Evolutionary conservation across 2,113 vertebrate species (phyloP).

Genomic region (Sterna hirundo): DNA sequence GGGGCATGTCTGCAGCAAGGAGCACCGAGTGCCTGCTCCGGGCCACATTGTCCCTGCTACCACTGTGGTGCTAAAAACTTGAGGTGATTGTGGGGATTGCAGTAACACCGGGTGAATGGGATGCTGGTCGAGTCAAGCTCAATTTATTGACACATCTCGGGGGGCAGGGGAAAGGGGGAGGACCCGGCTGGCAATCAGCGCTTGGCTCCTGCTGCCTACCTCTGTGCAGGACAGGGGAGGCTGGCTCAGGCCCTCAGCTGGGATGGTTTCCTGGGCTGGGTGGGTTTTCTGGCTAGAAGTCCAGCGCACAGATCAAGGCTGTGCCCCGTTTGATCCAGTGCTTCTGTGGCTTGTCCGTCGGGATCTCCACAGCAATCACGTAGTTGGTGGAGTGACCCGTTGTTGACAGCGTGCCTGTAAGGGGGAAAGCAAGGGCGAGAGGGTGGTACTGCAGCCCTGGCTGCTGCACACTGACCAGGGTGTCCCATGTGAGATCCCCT

Average conservation of each 20-base stretch:
- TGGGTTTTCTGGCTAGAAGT: conserved; percentile 73
- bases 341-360: conserved; percentile 72
- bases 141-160: not conserved
- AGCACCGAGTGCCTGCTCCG: accelerated
- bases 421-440: not conserved
- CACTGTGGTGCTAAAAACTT: not conserved
- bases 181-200: accelerated
- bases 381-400: conserved; percentile 91
- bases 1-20: accelerated
- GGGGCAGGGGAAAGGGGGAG: not conserved
- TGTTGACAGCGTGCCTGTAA: conserved; percentile 85
- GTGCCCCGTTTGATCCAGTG: conserved; percentile 92
- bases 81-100: not conserved
- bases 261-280: not conserved
- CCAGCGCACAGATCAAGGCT: conserved; percentile 88
- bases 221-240: accelerated
- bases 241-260: not conserved
- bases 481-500: not conserved
- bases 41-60: accelerated
- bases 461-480: accelerated
- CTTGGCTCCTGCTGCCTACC: not conserved
- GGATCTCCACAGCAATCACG: conserved; percentile 87
- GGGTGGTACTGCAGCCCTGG: not conserved
- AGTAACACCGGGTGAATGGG: accelerated
- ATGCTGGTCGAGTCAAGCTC: not conserved